phyloP scores from a whole-genome alignment of 2,797 vertebrate genomes.

The Acanthis flammea region DNA sequence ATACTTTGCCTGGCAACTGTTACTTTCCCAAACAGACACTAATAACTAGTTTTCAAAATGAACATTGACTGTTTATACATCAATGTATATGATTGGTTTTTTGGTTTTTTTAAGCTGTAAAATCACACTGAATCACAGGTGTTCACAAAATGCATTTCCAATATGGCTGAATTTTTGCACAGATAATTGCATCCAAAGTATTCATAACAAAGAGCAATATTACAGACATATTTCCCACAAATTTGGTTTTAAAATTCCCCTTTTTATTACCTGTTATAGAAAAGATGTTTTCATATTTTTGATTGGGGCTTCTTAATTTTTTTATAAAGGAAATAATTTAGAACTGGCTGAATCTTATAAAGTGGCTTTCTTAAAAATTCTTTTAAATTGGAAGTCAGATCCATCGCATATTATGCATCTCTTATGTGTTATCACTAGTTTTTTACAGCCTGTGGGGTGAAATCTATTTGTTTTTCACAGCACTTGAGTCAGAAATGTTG shows the following conservation, averaged over 20 bases:
- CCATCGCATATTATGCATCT: not conserved
- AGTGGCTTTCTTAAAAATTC: not conserved
- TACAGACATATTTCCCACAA: not conserved
- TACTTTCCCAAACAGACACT: not conserved
- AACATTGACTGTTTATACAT: not conserved
- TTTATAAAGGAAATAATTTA: not conserved
- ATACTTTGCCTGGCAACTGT: not conserved
- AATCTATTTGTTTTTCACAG: not conserved
- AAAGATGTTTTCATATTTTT: not conserved
- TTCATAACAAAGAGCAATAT: not conserved
- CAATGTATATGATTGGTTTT: not conserved
- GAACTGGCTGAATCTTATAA: not conserved
- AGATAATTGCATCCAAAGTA: not conserved
- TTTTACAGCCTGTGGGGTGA: not conserved
- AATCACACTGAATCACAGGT: not conserved
- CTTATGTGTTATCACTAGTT: not conserved
- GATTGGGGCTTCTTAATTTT: not conserved
- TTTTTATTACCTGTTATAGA: not conserved
- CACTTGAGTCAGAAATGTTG: not conserved
- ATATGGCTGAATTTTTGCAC: not conserved
- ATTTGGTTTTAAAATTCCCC: rapidly evolving
- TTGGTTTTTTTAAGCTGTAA: not conserved
- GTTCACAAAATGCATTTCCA: not conserved
- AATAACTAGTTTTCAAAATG: not conserved
- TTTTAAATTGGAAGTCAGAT: not conserved